Evolutionary conservation across 2,888 invertebrate genomes (phyloP).

Genomic region (Byasa hedistus): DNA sequence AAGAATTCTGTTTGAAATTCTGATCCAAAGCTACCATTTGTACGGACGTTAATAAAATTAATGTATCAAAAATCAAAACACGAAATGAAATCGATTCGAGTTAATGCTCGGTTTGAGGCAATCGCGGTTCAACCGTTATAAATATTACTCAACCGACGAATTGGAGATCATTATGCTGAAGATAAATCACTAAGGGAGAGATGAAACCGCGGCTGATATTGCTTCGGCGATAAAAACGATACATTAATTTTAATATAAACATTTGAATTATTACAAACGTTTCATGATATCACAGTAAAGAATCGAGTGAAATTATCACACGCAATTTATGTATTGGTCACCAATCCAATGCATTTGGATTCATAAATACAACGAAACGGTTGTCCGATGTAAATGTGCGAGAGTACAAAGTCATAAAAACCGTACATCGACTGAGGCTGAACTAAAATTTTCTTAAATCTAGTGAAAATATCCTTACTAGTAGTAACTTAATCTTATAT

Average conservation of each 20-base stretch:
- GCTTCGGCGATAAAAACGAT: slow-evolving; percentile 7
- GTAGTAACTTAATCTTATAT: too few species aligned
- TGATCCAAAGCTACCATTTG: slow-evolving; percentile 9
- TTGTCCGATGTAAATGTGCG: too few species aligned
- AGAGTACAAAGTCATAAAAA: too few species aligned
- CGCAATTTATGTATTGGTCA: too few species aligned
- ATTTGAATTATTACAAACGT: slow-evolving; percentile 9
- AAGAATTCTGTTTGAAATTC: background rate
- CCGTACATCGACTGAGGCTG: too few species aligned
- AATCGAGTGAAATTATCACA: too few species aligned
- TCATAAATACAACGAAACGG: too few species aligned
- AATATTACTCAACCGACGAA: slow-evolving; percentile 18
- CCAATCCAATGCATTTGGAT: too few species aligned
- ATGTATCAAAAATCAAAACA: slow-evolving; percentile 9
- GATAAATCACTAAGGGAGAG: slow-evolving; percentile 18
- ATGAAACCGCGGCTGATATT: slow-evolving; percentile 2
- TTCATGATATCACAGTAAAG: background rate
- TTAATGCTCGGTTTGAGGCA: background rate
- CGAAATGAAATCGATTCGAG: slow-evolving; percentile 8
- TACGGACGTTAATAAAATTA: slow-evolving; percentile 5
- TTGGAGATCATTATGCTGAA: slow-evolving; percentile 15
- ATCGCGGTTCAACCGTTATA: slow-evolving; percentile 7
- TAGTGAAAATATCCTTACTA: too few species aligned
- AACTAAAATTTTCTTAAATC: too few species aligned
- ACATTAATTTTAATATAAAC: slow-evolving; percentile 15